These are phyloP conservation scores for Brachymystax lenok DNA, from an alignment of 2,797 vertebrate species.

Conservation along the genomic window DNA sequence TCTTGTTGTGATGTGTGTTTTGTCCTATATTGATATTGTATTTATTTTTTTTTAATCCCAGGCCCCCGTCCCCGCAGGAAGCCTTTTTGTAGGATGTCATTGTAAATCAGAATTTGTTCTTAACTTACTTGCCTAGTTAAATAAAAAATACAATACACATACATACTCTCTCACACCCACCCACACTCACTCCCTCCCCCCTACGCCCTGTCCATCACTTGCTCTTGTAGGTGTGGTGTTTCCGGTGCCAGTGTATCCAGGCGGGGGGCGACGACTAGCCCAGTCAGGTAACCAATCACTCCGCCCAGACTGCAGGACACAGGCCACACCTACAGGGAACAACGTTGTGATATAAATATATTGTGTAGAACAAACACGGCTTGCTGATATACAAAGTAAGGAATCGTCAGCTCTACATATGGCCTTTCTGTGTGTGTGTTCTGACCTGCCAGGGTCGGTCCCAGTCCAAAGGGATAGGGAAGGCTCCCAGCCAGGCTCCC, in stretches of 20 bases:
- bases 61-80: too few species aligned
- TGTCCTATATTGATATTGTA: too few species aligned
- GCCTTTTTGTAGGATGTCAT: too few species aligned
- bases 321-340: slow-evolving; percentile 86
- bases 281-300: slow-evolving; percentile 86
- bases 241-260: slow-evolving; percentile 95
- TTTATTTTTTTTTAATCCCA: too few species aligned
- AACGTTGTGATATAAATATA: background rate
- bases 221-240: slow-evolving; percentile 96
- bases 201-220: slow-evolving; percentile 74
- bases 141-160: too few species aligned
- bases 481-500: slow-evolving; percentile 93
- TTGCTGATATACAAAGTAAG: background rate
- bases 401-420: background rate
- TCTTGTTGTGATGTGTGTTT: too few species aligned
- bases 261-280: slow-evolving; percentile 87
- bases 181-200: background rate
- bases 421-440: background rate
- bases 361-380: background rate
- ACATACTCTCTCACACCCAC: background rate
- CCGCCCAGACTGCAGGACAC: slow-evolving; percentile 94
- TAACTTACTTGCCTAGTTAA: too few species aligned
- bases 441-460: slow-evolving; percentile 79
- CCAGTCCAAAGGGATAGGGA: slow-evolving; percentile 84
- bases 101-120: too few species aligned